These are phyloP conservation scores for Cranoglanis bouderius DNA, from an alignment of 2,113 vertebrate genomes.

Conservation along the genomic window DNA sequence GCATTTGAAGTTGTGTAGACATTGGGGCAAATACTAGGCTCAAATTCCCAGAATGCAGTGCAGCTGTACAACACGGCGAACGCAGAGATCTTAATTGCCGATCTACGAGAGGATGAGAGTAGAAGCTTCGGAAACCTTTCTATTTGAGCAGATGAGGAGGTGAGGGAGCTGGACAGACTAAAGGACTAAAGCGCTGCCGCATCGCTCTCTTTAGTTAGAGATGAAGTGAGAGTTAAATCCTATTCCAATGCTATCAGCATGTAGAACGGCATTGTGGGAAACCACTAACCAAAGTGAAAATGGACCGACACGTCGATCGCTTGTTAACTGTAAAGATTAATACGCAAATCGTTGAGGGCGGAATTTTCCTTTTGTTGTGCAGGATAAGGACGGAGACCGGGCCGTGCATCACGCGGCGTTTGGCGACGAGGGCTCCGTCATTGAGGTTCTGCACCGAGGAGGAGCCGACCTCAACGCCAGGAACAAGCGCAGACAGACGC, in stretches of 20 bases:
- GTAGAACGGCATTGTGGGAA: not conserved
- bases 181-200: not conserved
- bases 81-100: not conserved
- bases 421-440: constrained; percentile 96
- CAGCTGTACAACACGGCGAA: not conserved
- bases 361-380: not conserved
- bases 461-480: constrained; percentile 95
- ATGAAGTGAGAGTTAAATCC: not conserved
- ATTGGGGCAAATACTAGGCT: not conserved
- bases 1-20: not conserved
- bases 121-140: not conserved
- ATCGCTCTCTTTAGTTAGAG: not conserved
- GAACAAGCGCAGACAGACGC: constrained; percentile 95
- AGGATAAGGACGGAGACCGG: constrained; percentile 98
- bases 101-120: not conserved
- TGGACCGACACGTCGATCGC: not conserved
- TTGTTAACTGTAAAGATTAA: not conserved
- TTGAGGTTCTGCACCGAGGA: constrained; percentile 94
- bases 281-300: not conserved
- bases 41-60: not conserved
- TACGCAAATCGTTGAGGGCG: not conserved
- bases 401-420: constrained; percentile 98
- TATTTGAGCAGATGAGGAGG: not conserved
- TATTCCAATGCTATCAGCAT: no score
- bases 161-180: not conserved